phyloP scores from a whole-genome alignment of 2,797 vertebrate species.

The Falco naumanni region DNA sequence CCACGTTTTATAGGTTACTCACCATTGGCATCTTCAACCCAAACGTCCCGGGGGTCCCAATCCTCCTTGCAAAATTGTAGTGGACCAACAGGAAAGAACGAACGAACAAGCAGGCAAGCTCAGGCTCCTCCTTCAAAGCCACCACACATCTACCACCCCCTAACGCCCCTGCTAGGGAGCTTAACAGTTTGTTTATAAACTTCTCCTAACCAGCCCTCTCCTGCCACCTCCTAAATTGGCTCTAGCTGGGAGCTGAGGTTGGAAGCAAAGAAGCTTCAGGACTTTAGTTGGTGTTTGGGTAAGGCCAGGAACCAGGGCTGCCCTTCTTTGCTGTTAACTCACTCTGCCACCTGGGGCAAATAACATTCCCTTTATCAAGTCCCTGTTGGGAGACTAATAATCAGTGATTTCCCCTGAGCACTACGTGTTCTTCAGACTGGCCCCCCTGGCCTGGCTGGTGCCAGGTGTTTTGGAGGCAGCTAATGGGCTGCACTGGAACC shows the following conservation, averaged over 20 bases:
- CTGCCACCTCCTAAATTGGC: not conserved
- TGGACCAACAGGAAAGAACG: not conserved
- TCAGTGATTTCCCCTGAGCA: not conserved
- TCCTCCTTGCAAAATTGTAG: not conserved
- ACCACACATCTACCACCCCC: not conserved
- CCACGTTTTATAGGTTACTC: not conserved
- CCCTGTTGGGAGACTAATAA: not conserved
- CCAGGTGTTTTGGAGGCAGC: not conserved
- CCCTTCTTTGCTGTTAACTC: not conserved
- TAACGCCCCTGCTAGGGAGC: fast-evolving
- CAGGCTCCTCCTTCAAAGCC: not conserved
- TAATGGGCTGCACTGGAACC: not conserved
- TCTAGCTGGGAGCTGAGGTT: not conserved
- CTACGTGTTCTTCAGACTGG: not conserved
- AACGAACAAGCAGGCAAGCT: no score
- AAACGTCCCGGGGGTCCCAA: not conserved
- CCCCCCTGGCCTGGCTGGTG: fast-evolving
- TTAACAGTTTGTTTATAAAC: not conserved
- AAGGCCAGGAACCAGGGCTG: not conserved
- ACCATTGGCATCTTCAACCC: not conserved
- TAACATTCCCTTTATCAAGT: not conserved
- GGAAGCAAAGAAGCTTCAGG: not conserved
- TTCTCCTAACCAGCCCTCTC: not conserved
- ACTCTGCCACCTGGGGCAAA: not conserved
- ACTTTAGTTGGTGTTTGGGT: not conserved